A percentile compares a stretch with the other conserved stretches of the same genome.
Conservation (phyloP, 2,113 vertebrate genomes). For the Nansenia antarctica region DNA sequence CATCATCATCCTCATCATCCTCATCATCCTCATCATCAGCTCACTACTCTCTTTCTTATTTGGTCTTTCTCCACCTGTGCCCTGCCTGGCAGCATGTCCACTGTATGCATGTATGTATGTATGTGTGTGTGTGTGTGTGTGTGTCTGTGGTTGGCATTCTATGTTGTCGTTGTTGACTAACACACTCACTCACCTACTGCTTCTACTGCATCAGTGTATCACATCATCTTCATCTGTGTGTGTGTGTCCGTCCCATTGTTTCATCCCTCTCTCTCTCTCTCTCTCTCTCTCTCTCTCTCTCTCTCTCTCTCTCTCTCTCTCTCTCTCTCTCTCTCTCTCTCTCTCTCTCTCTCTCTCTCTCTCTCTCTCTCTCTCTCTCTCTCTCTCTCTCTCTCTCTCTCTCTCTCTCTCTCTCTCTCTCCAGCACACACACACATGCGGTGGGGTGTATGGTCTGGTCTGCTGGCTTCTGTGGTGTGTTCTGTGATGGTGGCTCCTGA, state of each 20-base stretch:
- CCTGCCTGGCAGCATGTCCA: no score
- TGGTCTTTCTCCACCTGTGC: no score
- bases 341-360: neutral
- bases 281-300: no score
- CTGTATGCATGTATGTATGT: constrained; percentile 54
- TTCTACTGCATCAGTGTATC: constrained; percentile 21
- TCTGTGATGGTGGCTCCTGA: constrained; percentile 39
- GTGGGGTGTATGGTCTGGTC: constrained; percentile 28
- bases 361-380: neutral
- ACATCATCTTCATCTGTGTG: neutral
- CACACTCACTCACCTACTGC: constrained; percentile 57
- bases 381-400: neutral
- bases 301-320: no score
- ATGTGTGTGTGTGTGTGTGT: constrained; percentile 46
- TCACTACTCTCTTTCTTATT: no score
- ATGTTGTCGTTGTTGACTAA: constrained; percentile 28
- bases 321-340: no score
- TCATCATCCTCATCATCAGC: no score
- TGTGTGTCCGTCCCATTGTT: neutral
- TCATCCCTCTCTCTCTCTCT: neutral
- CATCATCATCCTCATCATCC: no score
- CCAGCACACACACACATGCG: neutral
- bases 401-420: neutral
- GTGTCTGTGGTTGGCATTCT: constrained; percentile 60
- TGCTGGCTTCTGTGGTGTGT: constrained; percentile 49